Base-by-base conservation (phyloP, 2,888 invertebrate species). In the Metopia argyrocephala region DNA sequence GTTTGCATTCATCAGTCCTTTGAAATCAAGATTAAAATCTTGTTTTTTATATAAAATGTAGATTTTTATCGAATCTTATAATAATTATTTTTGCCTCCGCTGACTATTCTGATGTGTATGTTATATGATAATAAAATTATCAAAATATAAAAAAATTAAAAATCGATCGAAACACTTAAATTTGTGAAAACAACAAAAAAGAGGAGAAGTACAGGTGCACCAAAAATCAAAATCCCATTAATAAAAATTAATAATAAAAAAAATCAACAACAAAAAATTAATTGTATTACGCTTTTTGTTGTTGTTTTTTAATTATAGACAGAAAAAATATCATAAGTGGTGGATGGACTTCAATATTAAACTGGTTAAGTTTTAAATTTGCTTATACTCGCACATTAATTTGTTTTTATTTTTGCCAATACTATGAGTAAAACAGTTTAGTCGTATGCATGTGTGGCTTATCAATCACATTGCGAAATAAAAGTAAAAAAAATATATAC, bases 31-130 rank as follows among this genome's bases (percentile, higher is more conserved):
- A n/a, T 50, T 12, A 46, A 66, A 27, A 59, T 74, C 28, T 75
- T 21, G 59, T 75, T 66, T 54, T 7, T 28, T 28, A 61, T n/a
- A 48, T n/a, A 18, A 48, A 28, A 46, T 61, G 23, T 18, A 45
- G 68, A 76, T 76, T 68, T 68, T 68, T 46, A 75, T 76, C 68
- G 23, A 38, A 46, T 46, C 54, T 71, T 62, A 15, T n/a, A 56
- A 73, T 20, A 54, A 46, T 54, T 73, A 38, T 38, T 62, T 62
- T 61, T 15, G 38, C 38, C 38, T 45, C 27, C 20, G 9, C 52
- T 62, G 62, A 46, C 54, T 23, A 54, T 46, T 28, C n/a, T 23
- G 4, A 38, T 71, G 45, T 57, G 15, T 28, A 28, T 20, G 23
- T 20, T 15, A 25, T 15, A 69, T 59, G 31, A 31, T 59, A 59